Base-by-base conservation (phyloP, 2,113 vertebrate genomes). In the Tragulus kanchil region DNA sequence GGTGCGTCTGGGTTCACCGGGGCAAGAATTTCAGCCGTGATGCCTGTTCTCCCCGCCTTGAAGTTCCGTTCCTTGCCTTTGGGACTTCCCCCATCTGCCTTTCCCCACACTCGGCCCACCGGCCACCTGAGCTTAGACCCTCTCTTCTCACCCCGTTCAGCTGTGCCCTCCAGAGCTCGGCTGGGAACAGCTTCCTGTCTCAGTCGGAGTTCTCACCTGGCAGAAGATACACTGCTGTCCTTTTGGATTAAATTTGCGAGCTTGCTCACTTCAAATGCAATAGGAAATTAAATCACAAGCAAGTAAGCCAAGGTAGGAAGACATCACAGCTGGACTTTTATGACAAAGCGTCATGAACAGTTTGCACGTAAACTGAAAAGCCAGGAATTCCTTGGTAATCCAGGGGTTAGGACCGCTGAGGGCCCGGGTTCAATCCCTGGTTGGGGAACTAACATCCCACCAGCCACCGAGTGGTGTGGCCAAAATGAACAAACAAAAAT, bases 181-280 rank as follows among this genome's bases (percentile, higher is more conserved):
- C 48, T 16, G 26, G 31, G 48, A 84, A 26, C 31, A 84, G 31
- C 8, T 58, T n/a, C 54, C 25, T 15, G 25, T 78, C 61, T 73
- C 16, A 56, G 36, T 16, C 16, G 19, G 6, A 31, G 64, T 48
- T 71, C 82, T 78, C 15, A 6, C 52, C 52, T 65, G n/a, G 48
- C 58, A 81, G 50, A 81, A 61, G 52, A 69, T 4, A 1, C 14
- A 19, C 28, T 26, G 25, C 19, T n/a, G 0, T 61, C 2, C 0
- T 42, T 56, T 25, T 21, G 11, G 42, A 61, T 25, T 85, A 52
- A 52, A 25, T 75, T 71, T 75, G 58, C 81, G 16, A 71, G n/a
- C 78, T 45, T 62, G 36, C 45, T 88, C 15, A 3, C 64, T 87
- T 78, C 50, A 59, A 92, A 94, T 31, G 48, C 50, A 48, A 11